phyloP scores from a whole-genome alignment of 2,113 vertebrate species.

The Nothocercus nigrocapillus region DNA sequence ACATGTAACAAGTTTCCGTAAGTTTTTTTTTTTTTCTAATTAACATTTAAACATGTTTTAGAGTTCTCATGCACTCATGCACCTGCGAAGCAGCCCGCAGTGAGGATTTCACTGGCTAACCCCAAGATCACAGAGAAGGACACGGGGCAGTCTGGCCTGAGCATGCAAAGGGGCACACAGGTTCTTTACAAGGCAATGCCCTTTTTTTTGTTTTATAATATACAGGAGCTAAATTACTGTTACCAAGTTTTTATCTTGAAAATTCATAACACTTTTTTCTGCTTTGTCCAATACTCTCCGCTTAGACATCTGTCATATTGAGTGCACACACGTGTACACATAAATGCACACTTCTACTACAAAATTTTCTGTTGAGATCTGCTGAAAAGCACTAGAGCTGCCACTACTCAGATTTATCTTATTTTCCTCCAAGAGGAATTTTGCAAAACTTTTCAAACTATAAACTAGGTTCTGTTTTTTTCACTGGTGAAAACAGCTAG shows the following conservation, averaged over 20 bases:
- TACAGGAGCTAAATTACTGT: neutral
- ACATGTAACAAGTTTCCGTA: neutral
- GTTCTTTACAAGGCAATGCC: neutral
- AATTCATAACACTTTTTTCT: neutral
- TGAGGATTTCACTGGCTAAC: neutral
- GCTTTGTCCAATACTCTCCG: neutral
- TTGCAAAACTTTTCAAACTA: neutral
- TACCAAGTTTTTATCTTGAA: neutral
- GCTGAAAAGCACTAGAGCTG: neutral
- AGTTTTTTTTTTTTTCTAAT: neutral
- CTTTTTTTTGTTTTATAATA: neutral
- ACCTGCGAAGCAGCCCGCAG: neutral
- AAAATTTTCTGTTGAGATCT: neutral
- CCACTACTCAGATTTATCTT: neutral
- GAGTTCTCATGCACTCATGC: neutral
- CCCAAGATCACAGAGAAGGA: neutral
- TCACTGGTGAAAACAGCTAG: neutral
- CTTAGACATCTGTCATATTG: neutral
- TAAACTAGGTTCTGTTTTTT: neutral
- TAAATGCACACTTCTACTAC: accelerated
- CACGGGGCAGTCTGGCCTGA: neutral
- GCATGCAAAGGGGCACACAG: neutral
- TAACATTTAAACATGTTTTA: neutral
- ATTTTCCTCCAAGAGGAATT: neutral
- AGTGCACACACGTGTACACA: accelerated